Evolutionary conservation across 2,888 invertebrate species (phyloP).

Genomic region (Pristionchus japonicus): DNA sequence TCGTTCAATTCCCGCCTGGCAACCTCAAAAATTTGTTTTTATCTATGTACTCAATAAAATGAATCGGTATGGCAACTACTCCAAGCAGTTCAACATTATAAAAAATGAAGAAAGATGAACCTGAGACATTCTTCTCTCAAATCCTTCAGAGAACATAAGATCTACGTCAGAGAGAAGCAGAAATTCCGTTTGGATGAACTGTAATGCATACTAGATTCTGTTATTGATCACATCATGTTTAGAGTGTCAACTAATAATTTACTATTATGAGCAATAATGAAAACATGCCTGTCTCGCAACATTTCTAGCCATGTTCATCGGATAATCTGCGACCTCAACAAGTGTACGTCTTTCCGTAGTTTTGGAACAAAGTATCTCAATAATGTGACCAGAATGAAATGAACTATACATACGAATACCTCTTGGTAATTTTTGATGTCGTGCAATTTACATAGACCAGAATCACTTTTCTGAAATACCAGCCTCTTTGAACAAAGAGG

Average conservation of each 20-base stretch:
- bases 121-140: constrained; percentile 25
- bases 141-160: constrained; percentile 2
- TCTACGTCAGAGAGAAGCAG: background rate
- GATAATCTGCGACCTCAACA: constrained; percentile 19
- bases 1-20: background rate
- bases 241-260: too few species aligned
- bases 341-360: background rate
- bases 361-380: background rate
- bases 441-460: background rate
- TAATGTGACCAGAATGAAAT: too few species aligned
- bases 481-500: background rate
- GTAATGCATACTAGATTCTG: background rate
- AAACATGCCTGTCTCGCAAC: background rate
- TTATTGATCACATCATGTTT: too few species aligned
- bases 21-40: background rate
- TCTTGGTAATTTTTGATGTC: background rate
- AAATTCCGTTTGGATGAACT: constrained; percentile 13
- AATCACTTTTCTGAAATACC: background rate
- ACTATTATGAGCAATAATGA: background rate
- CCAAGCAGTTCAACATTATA: background rate
- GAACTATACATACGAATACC: too few species aligned
- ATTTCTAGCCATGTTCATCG: constrained; percentile 41
- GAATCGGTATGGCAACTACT: too few species aligned
- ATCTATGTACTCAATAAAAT: too few species aligned
- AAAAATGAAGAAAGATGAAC: background rate